A percentile compares a stretch with the other conserved stretches of the same genome.
Evolutionary conservation across 2,888 invertebrate genomes (phyloP).

Genomic region (Euphydryas editha): DNA sequence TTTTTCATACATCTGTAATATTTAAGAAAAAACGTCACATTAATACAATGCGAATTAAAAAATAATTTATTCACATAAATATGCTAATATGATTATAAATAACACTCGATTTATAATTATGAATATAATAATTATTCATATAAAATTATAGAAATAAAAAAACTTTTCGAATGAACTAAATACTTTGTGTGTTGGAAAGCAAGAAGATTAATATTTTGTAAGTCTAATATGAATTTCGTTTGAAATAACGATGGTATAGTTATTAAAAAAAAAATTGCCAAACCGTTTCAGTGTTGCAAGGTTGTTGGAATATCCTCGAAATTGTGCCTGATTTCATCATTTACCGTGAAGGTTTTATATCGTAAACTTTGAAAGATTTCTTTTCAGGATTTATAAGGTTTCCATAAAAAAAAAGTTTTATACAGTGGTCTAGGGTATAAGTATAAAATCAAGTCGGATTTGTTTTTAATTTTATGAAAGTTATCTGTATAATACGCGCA

Average conservation of each 20-base stretch:
- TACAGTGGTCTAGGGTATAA: not conserved
- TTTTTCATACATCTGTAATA: not conserved
- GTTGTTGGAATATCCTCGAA: slow-evolving; percentile 59
- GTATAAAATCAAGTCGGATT: too few species aligned
- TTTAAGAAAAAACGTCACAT: not conserved
- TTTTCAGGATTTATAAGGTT: too few species aligned
- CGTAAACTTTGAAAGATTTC: too few species aligned
- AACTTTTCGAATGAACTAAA: not conserved
- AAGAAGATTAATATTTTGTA: slow-evolving; percentile 62
- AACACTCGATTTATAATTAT: slow-evolving; percentile 3
- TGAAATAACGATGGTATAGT: slow-evolving; percentile 58
- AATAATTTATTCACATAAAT: slow-evolving; percentile 1
- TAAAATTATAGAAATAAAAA: not conserved
- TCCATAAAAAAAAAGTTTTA: too few species aligned
- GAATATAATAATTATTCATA: not conserved
- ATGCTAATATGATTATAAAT: slow-evolving; percentile 6
- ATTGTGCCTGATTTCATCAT: slow-evolving; percentile 67
- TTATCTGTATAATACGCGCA: too few species aligned
- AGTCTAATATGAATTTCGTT: slow-evolving; percentile 65
- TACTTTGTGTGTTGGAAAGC: slow-evolving; percentile 37
- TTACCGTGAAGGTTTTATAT: slow-evolving; percentile 34
- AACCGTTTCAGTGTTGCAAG: slow-evolving; percentile 59
- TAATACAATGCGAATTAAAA: not conserved
- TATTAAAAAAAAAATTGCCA: slow-evolving; percentile 54
- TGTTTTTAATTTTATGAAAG: too few species aligned